Percentiles rank a stretch among this genome's conserved stretches.
These are phyloP conservation scores for Hipposideros armiger DNA, from an alignment of 2,113 vertebrate genomes.

Conservation along the genomic window DNA sequence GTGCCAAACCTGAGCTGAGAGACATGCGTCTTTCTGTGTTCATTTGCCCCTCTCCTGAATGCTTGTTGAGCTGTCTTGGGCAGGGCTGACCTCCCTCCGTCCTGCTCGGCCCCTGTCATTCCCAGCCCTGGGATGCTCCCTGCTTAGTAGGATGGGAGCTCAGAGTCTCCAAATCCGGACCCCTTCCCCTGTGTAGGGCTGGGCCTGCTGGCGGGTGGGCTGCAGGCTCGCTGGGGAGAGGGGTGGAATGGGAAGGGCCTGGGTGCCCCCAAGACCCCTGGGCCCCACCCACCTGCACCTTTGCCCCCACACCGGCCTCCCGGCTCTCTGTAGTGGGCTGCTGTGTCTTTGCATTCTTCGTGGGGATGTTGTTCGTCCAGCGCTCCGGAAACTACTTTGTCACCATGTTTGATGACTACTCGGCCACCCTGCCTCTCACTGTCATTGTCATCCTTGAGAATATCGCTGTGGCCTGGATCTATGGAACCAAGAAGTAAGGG, in stretches of 20 bases:
- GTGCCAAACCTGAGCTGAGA: not conserved
- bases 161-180: not conserved
- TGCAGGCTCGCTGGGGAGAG: not conserved
- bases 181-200: not conserved
- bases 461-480: slow-evolving; percentile 98
- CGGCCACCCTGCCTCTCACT: slow-evolving; percentile 96
- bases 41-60: not conserved
- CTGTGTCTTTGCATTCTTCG: slow-evolving; percentile 95
- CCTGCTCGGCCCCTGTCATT: not conserved
- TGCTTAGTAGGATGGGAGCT: not conserved
- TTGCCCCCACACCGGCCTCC: slow-evolving; percentile 54
- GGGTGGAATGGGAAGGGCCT: not conserved
- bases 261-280: not conserved
- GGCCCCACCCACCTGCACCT: slow-evolving; percentile 28
- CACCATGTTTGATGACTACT: slow-evolving; percentile 99
- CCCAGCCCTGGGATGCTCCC: not conserved
- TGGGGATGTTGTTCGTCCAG: slow-evolving; percentile 98
- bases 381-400: slow-evolving; percentile 99
- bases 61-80: not conserved
- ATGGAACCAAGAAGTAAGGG: slow-evolving; percentile 97
- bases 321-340: slow-evolving; percentile 92
- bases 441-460: slow-evolving; percentile 98
- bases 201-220: not conserved
- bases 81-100: not conserved
- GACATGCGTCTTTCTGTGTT: not conserved